These are phyloP conservation scores for Agrotis segetum DNA, from an alignment of 2,888 invertebrate genomes.

Conservation along the genomic window DNA sequence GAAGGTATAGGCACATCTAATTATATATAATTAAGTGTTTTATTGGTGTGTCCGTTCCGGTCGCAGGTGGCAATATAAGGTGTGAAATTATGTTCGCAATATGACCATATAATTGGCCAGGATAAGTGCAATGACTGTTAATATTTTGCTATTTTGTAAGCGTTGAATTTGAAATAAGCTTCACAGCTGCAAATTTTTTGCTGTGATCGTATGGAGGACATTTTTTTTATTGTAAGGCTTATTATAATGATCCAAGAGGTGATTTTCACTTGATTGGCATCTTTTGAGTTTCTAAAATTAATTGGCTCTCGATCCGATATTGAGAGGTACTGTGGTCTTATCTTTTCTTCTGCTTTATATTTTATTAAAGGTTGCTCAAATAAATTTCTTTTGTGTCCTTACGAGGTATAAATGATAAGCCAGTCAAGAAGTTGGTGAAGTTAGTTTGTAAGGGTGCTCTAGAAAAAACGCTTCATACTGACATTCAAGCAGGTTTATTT, in stretches of 20 bases:
- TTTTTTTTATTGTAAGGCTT: background rate
- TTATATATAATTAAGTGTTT: slow-evolving; percentile 66
- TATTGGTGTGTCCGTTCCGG: slow-evolving; percentile 49
- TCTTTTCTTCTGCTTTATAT: background rate
- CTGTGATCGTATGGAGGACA: background rate
- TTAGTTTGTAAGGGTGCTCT: no score
- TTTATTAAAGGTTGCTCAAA: no score
- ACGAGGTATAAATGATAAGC: no score
- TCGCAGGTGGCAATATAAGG: slow-evolving; percentile 48
- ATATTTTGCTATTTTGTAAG: slow-evolving; percentile 52
- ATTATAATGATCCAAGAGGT: background rate
- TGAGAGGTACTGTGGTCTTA: background rate
- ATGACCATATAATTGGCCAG: slow-evolving; percentile 52
- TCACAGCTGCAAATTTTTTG: slow-evolving; percentile 16
- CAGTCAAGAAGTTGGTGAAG: no score
- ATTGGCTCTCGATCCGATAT: background rate
- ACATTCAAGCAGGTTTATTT: no score
- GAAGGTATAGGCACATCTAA: slow-evolving; percentile 49
- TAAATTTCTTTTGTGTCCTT: no score
- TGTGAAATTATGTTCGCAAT: slow-evolving; percentile 54
- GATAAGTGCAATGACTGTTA: slow-evolving; percentile 41
- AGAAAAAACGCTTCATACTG: no score
- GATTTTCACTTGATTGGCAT: background rate
- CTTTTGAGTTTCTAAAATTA: rapidly evolving
- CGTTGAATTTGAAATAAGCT: slow-evolving; percentile 14